phyloP scores from a whole-genome alignment of 2,113 vertebrate species.

The Hydrolagus affinis region DNA sequence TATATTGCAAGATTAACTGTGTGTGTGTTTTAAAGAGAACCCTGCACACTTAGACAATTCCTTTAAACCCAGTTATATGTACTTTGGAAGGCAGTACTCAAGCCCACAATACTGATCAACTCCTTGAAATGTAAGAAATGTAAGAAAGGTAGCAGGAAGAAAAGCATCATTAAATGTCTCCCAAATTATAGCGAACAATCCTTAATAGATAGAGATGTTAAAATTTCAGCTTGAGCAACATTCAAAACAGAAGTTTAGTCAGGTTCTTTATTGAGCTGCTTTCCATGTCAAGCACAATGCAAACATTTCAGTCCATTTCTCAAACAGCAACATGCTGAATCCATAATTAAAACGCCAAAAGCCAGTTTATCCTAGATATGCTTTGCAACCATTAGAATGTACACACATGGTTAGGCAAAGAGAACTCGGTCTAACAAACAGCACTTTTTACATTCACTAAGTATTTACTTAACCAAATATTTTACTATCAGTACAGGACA shows the following conservation, averaged over 20 bases:
- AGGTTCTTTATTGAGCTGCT: not conserved
- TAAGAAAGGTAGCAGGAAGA: not conserved
- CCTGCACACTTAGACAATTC: conserved; percentile 17
- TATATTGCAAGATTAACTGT: not conserved
- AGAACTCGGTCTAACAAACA: not conserved
- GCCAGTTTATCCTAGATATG: not conserved
- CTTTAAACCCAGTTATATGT: conserved; percentile 2
- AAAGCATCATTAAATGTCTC: not conserved
- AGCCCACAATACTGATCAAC: not conserved
- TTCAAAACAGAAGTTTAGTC: not conserved
- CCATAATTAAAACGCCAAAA: conserved; percentile 10
- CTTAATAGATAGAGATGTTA: not conserved
- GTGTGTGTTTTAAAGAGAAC: conserved; percentile 1
- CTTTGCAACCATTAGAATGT: not conserved
- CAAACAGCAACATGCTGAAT: not conserved
- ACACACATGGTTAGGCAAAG: not conserved
- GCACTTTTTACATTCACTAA: not conserved
- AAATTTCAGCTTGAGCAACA: not conserved
- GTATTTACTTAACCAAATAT: not conserved
- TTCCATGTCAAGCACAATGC: not conserved
- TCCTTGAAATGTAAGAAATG: conserved; percentile 19
- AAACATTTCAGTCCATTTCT: not conserved
- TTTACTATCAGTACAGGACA: not conserved
- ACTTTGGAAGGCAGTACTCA: not conserved
- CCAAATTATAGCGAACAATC: not conserved